Evolutionary conservation across 2,888 invertebrate genomes (phyloP), one percentile per base, ranked within the genome.

Genomic region (Gisinianus flammeolus): DNA sequence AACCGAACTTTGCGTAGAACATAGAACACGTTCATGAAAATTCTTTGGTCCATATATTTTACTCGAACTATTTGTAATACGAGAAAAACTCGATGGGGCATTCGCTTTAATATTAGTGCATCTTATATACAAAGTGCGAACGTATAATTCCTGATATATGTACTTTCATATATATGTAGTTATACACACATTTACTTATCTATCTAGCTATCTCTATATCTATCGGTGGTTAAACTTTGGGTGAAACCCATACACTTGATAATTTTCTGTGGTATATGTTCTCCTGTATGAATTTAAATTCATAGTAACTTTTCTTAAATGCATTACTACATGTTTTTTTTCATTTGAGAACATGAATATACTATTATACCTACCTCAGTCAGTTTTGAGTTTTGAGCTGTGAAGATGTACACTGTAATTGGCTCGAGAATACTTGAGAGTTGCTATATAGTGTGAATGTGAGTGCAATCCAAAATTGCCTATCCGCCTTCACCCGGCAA

Each of bases 21-120:
- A 62, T 62, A 62, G 62, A 62, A 62, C 62, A 62, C 26, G 62
- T 62, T 62, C 62, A 62, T 62, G 62, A 62, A 62, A 62, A 62
- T 62, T 22, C 62, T 62, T 62, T 62, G 62, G 62, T 24, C 62
- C 62, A 62, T 62, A 62, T 62, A 62, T 62, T 62, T 62, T 62
- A 62, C 6, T 62, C 22, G 8, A 62, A 22, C 22, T 22, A 62
- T 62, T 62, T 62, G 62, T 62, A 62, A 62, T 62, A 62, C 62
- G 62, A 62, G 62, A 19, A 26, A 62, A 62, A 62, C 62, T 62
- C 62, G 62, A 62, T 62, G 62, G 62, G 24, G 62, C 62, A 62
- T 62, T 62, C 62, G 22, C 26, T 62, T 62, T 24, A 6, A 24
- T 62, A 62, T 62, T 62, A 62, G 62, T 62, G 22, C 62, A 62